Evolutionary conservation across 2,888 invertebrate species (phyloP), one percentile per base, ranked within the genome.

Genomic region (Linyphia triangularis): DNA sequence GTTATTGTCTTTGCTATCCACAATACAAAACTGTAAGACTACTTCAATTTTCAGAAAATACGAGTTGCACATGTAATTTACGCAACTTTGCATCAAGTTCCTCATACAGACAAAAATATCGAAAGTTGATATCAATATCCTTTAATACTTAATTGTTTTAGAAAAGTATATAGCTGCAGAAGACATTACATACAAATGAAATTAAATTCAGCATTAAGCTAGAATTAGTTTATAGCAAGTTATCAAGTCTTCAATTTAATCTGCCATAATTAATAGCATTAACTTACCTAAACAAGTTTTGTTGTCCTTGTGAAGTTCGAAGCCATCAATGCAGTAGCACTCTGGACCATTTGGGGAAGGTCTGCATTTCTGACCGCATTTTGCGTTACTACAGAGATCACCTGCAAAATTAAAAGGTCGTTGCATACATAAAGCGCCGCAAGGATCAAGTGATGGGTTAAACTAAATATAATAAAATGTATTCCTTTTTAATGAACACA

Each of bases 281-380:
- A n/a, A 6, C 57, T 70, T 85, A 85, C 90, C 90, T 28, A 70
- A 10, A 59, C 91, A 91, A 16, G 89, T 89, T 57, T 37, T 89
- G 16, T 85, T 90, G 28, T 91, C 90, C 1, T 19, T 30, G 5
- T 75, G 33, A 3, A 91, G 51, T 6, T 59, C 2, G 67, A 73
- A 91, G 4, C 91, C 91, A 16, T 77, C 78, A 9, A 81, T 61
- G 67, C 91, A 91, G 7, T 78, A 88, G 43, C 91, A 91, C 28
- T 78, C 61, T 7, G 90, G 89, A 0, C 90, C 91, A 6, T 70
- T 24, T 5, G 90, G 90, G 1, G 89, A 85, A n/a, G 7, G 3
- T n/a, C 70, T 43, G 30, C 89, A 89, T 7, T 81, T 77, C 9
- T 89, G 89, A 59, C 90, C 89, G 33, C 90, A 89, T 9, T 78